Conservation (phyloP, 2,888 invertebrate species). For the Nymphalis polychloros region DNA sequence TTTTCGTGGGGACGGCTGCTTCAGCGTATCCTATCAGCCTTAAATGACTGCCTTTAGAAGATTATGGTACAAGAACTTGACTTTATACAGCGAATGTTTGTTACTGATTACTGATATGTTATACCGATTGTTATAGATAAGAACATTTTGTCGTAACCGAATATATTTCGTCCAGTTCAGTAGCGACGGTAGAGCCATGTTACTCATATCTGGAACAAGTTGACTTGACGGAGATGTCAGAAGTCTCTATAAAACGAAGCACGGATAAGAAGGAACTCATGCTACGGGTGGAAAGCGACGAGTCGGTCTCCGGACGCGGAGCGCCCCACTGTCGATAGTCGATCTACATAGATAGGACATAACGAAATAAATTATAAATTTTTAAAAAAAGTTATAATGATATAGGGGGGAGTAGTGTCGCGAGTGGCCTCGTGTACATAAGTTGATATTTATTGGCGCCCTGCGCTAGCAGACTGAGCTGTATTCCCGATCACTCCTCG, state of each 20-base stretch:
- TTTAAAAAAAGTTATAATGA: constrained; percentile 71
- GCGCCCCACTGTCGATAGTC: constrained; percentile 43
- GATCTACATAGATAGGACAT: constrained; percentile 79
- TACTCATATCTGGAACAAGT: constrained; percentile 30
- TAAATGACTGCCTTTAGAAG: constrained; percentile 37
- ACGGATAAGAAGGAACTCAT: constrained; percentile 22
- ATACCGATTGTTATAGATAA: constrained; percentile 24
- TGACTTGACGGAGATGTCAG: constrained; percentile 27
- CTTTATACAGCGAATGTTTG: constrained; percentile 37
- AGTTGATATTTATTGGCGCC: constrained; percentile 78
- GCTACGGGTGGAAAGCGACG: constrained; percentile 26
- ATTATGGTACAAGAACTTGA: constrained; percentile 39
- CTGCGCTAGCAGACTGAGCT: constrained; percentile 69
- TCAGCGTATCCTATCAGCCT: constrained; percentile 24
- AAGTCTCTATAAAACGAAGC: constrained; percentile 9
- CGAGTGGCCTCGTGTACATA: constrained; percentile 77
- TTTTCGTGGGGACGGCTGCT: constrained; percentile 11
- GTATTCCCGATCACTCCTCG: constrained; percentile 49
- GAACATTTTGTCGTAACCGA: constrained; percentile 17
- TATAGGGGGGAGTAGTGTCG: constrained; percentile 55
- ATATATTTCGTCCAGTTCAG: constrained; percentile 30
- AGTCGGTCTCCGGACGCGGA: constrained; percentile 16
- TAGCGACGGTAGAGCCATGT: constrained; percentile 27
- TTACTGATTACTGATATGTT: constrained; percentile 23
- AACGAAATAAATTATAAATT: constrained; percentile 81